These are phyloP conservation scores for Dynastes tityus DNA, from an alignment of 2,888 invertebrate species.

Conservation along the genomic window DNA sequence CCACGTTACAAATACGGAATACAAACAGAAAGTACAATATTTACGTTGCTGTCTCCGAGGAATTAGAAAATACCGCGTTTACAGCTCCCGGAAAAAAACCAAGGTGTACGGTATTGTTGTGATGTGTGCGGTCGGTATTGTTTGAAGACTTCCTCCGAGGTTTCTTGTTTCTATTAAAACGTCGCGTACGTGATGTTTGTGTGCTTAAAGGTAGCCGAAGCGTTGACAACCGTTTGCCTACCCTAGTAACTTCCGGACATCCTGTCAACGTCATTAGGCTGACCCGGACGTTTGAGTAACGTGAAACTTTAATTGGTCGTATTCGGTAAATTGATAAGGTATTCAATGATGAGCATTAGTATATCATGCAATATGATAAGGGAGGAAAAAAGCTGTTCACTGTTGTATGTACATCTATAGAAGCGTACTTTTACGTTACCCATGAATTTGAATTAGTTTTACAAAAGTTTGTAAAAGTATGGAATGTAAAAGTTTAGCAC, in stretches of 20 bases:
- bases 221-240: constrained; percentile 33
- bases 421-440: too few relatives aligned
- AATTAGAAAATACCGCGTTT: constrained; percentile 3
- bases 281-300: constrained; percentile 39
- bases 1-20: neutral
- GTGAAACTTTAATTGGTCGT: constrained; percentile 32
- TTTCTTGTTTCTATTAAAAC: constrained; percentile 46
- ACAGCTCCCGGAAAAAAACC: neutral
- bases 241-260: constrained; percentile 37
- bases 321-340: constrained; percentile 29
- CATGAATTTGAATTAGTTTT: too few relatives aligned
- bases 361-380: neutral
- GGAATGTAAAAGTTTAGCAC: too few relatives aligned
- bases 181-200: constrained; percentile 24
- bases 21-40: neutral
- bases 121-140: constrained; percentile 32
- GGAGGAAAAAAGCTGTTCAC: too few relatives aligned
- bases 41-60: neutral
- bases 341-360: constrained; percentile 9
- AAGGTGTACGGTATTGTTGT: constrained; percentile 2
- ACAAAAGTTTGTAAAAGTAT: too few relatives aligned
- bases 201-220: constrained; percentile 30
- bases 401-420: too few relatives aligned
- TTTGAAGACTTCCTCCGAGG: constrained; percentile 32
- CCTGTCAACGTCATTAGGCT: constrained; percentile 32